These are phyloP conservation scores for Dynastes maya DNA, from an alignment of 2,888 invertebrate genomes.

Conservation along the genomic window DNA sequence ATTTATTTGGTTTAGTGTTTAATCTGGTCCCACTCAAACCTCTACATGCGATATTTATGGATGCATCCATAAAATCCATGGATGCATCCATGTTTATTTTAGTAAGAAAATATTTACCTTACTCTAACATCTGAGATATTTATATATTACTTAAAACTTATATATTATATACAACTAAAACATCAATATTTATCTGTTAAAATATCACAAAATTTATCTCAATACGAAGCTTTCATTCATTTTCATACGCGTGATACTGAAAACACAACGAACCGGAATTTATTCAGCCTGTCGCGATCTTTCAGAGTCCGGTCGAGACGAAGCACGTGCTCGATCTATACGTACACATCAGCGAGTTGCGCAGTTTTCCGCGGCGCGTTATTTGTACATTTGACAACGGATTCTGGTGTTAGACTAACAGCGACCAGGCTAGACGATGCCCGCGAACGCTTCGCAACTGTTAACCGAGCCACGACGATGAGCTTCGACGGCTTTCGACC, in stretches of 20 bases:
- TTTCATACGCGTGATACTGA: neutral
- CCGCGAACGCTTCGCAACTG: slow-evolving; percentile 53
- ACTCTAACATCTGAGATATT: neutral
- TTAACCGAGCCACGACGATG: slow-evolving; percentile 54
- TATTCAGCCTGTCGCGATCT: neutral
- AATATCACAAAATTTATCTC: neutral
- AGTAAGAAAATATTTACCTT: neutral
- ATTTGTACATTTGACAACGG: slow-evolving; percentile 32
- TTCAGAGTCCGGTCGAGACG: neutral
- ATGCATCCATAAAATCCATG: no score
- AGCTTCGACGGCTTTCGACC: slow-evolving; percentile 52
- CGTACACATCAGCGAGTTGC: neutral
- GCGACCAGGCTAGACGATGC: neutral
- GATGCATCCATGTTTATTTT: neutral
- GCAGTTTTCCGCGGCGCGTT: neutral
- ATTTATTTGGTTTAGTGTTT: neutral
- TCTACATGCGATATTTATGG: neutral
- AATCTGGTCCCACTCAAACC: neutral
- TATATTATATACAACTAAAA: neutral
- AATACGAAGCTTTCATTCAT: neutral
- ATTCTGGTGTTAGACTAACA: slow-evolving; percentile 49
- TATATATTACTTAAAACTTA: neutral
- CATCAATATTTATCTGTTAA: neutral
- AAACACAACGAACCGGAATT: neutral
- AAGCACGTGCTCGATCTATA: slow-evolving; percentile 30